Evolutionary conservation across 2,797 vertebrate genomes (phyloP).

Genomic region (Coreius guichenoti): DNA sequence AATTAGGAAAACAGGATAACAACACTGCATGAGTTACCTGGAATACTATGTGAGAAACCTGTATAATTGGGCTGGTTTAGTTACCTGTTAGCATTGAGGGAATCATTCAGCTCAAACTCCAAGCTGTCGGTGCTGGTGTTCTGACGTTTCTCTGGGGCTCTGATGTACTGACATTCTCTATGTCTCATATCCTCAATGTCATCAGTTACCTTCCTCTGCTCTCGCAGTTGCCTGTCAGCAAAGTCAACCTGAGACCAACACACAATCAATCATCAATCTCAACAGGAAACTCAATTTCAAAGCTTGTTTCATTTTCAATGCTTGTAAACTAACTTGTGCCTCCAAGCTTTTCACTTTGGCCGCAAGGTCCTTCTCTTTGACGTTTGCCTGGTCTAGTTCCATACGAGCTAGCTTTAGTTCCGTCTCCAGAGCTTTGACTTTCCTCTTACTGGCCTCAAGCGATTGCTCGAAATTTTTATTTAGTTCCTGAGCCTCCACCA

Average conservation of each 20-base stretch:
- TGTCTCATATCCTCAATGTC: slow-evolving; percentile 51
- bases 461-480: slow-evolving; percentile 73
- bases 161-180: slow-evolving; percentile 61
- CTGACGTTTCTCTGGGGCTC: slow-evolving; percentile 49
- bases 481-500: slow-evolving; percentile 82
- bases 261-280: not conserved
- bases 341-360: slow-evolving; percentile 81
- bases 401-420: slow-evolving; percentile 78
- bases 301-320: not conserved
- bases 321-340: slow-evolving; percentile 80
- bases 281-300: not conserved
- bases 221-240: slow-evolving; percentile 78
- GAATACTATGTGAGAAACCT: not conserved
- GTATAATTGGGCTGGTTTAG: not conserved
- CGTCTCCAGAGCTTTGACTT: slow-evolving; percentile 71
- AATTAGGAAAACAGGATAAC: not conserved
- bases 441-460: slow-evolving; percentile 75
- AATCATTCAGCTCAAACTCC: slow-evolving; percentile 83
- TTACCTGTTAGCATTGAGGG: slow-evolving; percentile 81
- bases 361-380: slow-evolving; percentile 77
- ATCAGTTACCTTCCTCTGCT: slow-evolving; percentile 71
- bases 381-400: slow-evolving; percentile 79
- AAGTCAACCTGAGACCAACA: slow-evolving; percentile 73
- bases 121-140: slow-evolving; percentile 86
- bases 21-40: not conserved